Evolutionary conservation across 1,140 invertebrate species (phyloP), one percentile per base, ranked within the genome.

Genomic region (Cydia splendana): DNA sequence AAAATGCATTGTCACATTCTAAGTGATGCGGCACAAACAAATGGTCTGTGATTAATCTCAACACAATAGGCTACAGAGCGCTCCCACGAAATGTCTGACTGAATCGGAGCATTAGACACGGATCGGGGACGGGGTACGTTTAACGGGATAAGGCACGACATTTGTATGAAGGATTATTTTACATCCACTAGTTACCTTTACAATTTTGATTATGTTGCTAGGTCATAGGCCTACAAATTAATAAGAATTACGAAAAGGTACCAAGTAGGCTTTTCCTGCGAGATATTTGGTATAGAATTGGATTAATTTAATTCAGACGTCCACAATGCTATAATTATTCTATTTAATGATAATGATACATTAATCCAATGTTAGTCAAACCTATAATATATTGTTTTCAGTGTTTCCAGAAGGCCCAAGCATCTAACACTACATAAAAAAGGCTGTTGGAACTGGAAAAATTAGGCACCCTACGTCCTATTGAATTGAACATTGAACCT

Each of bases 31-130:
- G 87, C 85, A 87, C 79, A 83, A 85, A 87, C 81, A 85, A 88
- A 87, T 86, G 80, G 62, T 76, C 83, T 77, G 81, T 79, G 82
- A 42, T 75, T 45, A 51, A 75, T 83, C 84, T 48, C 80, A 67
- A 74, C 75, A 85, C 82, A 87, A 86, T 85, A 76, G 76, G 65
- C 65, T 51, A 75, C 76, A 30, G 28, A 82, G 76, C 80, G 78
- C 84, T 92, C 88, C 85, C 89, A 91, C 88, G 89, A 88, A 79
- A 86, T 85, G 82, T 81, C 87, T 85, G 81, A 86, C 80, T 78
- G 75, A 86, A 84, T 85, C 79, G 80, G 79, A 78, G 84, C 84
- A 79, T 76, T 80, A 77, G 78, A 76, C 77, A 65, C 62, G 57
- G 20, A 38, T 42, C 9, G 13, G 77, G 34, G 45, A 78, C 74